phyloP scores from a whole-genome alignment of 1,140 invertebrate genomes.

The Pogonognathellus flavescens region DNA sequence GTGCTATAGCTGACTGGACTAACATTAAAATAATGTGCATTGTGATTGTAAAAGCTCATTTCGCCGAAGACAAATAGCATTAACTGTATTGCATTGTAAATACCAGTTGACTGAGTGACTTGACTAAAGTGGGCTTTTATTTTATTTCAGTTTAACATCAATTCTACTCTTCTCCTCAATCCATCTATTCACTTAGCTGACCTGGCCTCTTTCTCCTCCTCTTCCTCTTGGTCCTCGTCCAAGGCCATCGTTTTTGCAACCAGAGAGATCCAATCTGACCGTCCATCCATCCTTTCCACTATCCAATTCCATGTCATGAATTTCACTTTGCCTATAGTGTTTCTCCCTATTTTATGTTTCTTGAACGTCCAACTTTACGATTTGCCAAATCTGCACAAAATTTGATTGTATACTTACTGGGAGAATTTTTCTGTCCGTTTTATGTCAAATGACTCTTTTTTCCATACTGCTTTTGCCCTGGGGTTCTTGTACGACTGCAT shows the following conservation, averaged over 20 bases:
- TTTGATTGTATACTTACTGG: background rate
- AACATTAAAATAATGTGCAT: background rate
- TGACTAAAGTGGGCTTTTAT: constrained; percentile 14
- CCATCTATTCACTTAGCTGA: constrained; percentile 39
- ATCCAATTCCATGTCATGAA: background rate
- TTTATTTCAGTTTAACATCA: constrained; percentile 1
- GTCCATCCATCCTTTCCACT: background rate
- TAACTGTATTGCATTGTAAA: constrained; percentile 28
- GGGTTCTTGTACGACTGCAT: too few relatives aligned
- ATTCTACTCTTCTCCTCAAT: background rate
- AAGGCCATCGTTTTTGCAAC: constrained; percentile 15
- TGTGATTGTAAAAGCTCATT: background rate
- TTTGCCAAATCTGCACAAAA: background rate
- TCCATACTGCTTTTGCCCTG: too few relatives aligned
- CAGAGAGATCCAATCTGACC: constrained; percentile 4
- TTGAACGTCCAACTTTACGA: constrained; percentile 3
- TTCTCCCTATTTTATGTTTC: background rate
- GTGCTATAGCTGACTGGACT: background rate
- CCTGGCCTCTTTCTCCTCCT: constrained; percentile 28
- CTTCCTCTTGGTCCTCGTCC: constrained; percentile 4
- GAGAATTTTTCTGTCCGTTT: constrained; percentile 10
- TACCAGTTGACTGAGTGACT: constrained; percentile 33
- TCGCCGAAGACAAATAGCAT: background rate
- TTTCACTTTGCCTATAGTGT: background rate
- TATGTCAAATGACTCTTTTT: constrained; percentile 5